phyloP scores from a whole-genome alignment of 2,888 invertebrate genomes.

The Cantharis rustica region DNA sequence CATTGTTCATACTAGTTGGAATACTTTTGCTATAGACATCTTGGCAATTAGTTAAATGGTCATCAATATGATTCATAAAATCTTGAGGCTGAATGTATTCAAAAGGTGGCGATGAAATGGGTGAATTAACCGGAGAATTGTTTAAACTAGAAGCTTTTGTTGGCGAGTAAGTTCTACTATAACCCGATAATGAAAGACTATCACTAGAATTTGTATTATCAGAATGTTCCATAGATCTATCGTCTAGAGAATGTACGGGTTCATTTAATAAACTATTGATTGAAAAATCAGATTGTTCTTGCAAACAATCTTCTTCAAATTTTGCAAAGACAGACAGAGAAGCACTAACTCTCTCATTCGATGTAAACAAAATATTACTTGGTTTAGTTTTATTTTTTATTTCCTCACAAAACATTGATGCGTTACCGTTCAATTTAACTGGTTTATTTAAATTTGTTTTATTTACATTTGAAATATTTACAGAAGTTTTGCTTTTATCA shows the following conservation, averaged over 20 bases:
- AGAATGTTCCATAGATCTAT: background rate
- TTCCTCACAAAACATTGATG: background rate
- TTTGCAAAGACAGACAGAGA: slow-evolving; percentile 7
- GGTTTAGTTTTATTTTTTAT: background rate
- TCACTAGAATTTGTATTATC: slow-evolving; percentile 13
- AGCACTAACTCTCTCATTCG: slow-evolving; percentile 8
- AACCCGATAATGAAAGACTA: slow-evolving; percentile 1
- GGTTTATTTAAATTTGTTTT: background rate
- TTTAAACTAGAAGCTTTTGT: background rate
- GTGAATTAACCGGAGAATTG: background rate
- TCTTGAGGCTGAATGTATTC: slow-evolving; percentile 14
- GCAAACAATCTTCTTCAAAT: slow-evolving; percentile 1
- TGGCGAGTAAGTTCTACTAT: background rate
- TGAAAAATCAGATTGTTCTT: slow-evolving; percentile 7
- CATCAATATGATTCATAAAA: slow-evolving; percentile 6
- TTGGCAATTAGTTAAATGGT: background rate
- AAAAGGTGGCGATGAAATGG: slow-evolving; percentile 7
- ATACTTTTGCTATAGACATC: background rate
- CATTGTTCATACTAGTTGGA: background rate
- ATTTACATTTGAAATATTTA: background rate
- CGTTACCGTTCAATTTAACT: background rate
- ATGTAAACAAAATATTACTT: slow-evolving; percentile 14
- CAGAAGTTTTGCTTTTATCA: background rate
- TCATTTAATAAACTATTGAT: slow-evolving; percentile 7
- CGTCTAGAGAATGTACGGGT: background rate